Evolutionary conservation across 2,888 invertebrate species (phyloP), one percentile per base, ranked within the genome.

Genomic region (Cordilura impudica): DNA sequence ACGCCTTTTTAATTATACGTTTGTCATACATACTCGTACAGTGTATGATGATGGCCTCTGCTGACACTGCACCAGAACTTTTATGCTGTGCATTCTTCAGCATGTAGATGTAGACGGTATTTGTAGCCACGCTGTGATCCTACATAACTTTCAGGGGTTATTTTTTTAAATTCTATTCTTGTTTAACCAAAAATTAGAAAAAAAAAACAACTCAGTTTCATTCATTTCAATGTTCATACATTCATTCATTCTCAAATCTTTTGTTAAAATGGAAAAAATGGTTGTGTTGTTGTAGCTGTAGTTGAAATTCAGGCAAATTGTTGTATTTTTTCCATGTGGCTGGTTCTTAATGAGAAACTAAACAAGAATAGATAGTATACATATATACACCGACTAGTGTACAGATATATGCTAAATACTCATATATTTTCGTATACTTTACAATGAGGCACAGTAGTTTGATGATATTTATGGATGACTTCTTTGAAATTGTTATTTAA

Each of bases 1-100:
- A 83, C 83, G 82, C 83, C 82, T 80, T 82, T 83, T 83, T 82
- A 83, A 83, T 83, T 83, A 83, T 81, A 81, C 72, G 81, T 81
- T n/a, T 63, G 53, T 26, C 53, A 18, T 16, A 63, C 18, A 29
- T 29, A n/a, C 18, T 7, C 12, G n/a, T 16, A 14, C 16, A 43
- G 7, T 67, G 29, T 74, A 60, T 70, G 47, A 66, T 66, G 72
- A 49, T 78, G 82, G 65, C 72, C 81, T 76, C 43, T 72, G 72
- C 56, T 75, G 69, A 67, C 26, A 66, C 45, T 65, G 61, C 56
- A 65, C 4, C 35, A 47, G 14, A 51, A 14, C 2, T 2, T 12
- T 2, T n/a, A 2, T 39, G 12, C n/a, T n/a, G 2, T 35, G 10
- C 60, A 61, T 23, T 16, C 66, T 61, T 21, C 53, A 16, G 58